Conservation (phyloP, 2,888 invertebrate species). For the Sinotaia quadrata region DNA sequence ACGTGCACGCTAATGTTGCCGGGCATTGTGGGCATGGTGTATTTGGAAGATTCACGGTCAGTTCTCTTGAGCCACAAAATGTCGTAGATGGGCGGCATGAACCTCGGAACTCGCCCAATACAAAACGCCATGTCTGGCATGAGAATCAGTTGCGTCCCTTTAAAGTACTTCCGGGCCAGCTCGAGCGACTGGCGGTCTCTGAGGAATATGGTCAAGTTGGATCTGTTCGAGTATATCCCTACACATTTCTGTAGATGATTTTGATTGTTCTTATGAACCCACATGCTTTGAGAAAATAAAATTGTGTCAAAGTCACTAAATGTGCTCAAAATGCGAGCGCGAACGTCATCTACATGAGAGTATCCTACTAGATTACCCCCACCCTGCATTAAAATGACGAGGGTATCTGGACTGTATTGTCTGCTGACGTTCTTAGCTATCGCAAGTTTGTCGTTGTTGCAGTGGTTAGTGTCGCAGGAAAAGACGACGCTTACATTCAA, state of each 20-base stretch:
- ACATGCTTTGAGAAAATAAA: conserved; percentile 37
- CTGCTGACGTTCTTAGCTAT: conserved; percentile 12
- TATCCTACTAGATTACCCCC: conserved; percentile 44
- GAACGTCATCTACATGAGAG: background rate
- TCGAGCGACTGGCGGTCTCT: conserved; percentile 28
- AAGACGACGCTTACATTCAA: conserved; percentile 31
- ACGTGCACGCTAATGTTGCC: conserved; percentile 24
- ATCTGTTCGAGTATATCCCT: conserved; percentile 21
- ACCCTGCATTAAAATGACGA: conserved; percentile 43
- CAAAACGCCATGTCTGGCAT: conserved; percentile 42
- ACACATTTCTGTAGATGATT: background rate
- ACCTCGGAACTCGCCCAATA: conserved; percentile 27
- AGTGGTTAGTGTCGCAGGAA: conserved; percentile 25
- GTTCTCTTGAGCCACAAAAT: conserved; percentile 37
- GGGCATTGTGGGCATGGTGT: conserved; percentile 23
- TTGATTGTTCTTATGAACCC: background rate
- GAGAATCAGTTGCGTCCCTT: conserved; percentile 26
- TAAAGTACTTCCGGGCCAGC: conserved; percentile 27
- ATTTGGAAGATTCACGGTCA: conserved; percentile 31
- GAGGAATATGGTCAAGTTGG: conserved; percentile 31
- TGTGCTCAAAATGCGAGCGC: conserved; percentile 7
- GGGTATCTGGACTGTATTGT: conserved; percentile 8
- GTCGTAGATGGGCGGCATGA: conserved; percentile 37
- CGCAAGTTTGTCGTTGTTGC: conserved; percentile 14
- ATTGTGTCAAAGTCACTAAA: conserved; percentile 27